These are phyloP conservation scores for Papilio gigon DNA, from an alignment of 2,888 invertebrate genomes.

Conservation along the genomic window DNA sequence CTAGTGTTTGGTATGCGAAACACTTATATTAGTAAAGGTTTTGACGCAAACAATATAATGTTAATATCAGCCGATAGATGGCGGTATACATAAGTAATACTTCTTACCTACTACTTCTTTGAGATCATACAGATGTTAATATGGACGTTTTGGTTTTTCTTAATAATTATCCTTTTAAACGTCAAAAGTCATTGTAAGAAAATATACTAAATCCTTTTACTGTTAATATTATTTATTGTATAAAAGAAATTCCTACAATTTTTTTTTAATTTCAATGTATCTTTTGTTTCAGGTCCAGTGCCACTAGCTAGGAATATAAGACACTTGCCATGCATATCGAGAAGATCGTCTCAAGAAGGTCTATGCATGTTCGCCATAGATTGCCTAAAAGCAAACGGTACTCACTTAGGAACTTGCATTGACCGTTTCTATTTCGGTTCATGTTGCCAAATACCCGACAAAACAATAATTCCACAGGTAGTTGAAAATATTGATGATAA, in stretches of 20 bases:
- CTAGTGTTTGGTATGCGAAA: constrained; percentile 5
- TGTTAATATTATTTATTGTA: too few species aligned
- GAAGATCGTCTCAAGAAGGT: constrained; percentile 89
- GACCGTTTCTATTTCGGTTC: constrained; percentile 97
- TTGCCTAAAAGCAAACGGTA: constrained; percentile 94
- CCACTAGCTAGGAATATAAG: constrained; percentile 93
- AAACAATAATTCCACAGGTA: constrained; percentile 77
- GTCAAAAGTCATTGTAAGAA: too few species aligned
- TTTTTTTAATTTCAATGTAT: background rate
- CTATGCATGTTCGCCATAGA: constrained; percentile 97
- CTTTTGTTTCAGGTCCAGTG: constrained; percentile 83
- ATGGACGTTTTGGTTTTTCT: too few species aligned
- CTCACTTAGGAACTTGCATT: constrained; percentile 95
- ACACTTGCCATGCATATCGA: constrained; percentile 93
- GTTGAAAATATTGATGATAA: constrained; percentile 84
- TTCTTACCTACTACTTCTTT: too few species aligned
- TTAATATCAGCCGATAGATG: constrained; percentile 24
- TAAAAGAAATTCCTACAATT: too few species aligned
- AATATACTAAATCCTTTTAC: too few species aligned
- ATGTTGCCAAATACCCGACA: constrained; percentile 90
- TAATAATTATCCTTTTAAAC: too few species aligned
- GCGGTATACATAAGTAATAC: background rate
- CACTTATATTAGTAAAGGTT: background rate
- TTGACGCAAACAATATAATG: background rate
- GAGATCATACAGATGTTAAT: too few species aligned